Conservation (phyloP, 1,140 invertebrate species). For the Parapsyche elsis region DNA sequence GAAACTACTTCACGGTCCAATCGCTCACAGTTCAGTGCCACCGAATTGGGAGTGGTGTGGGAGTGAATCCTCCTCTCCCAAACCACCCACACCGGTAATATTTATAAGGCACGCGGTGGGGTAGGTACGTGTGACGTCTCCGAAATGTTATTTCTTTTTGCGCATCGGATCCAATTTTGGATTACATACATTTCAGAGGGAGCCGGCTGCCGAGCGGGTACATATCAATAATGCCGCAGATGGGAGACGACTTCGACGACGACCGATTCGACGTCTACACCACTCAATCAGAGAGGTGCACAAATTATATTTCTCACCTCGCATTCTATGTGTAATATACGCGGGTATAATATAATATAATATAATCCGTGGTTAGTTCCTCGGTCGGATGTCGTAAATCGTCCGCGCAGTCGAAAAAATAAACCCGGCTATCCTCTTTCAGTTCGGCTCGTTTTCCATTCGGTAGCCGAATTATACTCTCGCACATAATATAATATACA, state of each 20-base stretch:
- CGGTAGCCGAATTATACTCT: neutral
- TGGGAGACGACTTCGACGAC: constrained; percentile 23
- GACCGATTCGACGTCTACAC: constrained; percentile 33
- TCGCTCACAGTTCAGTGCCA: too few species aligned
- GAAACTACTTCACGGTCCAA: too few species aligned
- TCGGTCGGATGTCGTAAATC: neutral
- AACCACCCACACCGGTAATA: constrained; percentile 9
- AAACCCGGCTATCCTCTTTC: neutral
- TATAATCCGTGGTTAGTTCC: too few species aligned
- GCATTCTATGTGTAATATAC: neutral
- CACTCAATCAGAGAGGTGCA: neutral
- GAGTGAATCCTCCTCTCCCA: too few species aligned
- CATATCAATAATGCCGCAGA: constrained; percentile 55
- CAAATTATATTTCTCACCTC: neutral
- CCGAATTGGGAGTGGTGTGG: too few species aligned
- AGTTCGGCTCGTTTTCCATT: neutral
- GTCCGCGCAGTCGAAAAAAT: neutral
- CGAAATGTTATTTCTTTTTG: constrained; percentile 56
- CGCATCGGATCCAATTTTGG: constrained; percentile 57
- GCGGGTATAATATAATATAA: neutral
- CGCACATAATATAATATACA: constrained; percentile 1
- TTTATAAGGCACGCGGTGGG: constrained; percentile 31
- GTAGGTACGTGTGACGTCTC: constrained; percentile 42
- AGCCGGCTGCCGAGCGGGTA: constrained; percentile 42
- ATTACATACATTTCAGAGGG: constrained; percentile 56